A percentile compares a stretch with the other conserved stretches of the same genome.
phyloP scores from a whole-genome alignment of 2,888 invertebrate genomes.

The Trypoxylon attenuatum region DNA sequence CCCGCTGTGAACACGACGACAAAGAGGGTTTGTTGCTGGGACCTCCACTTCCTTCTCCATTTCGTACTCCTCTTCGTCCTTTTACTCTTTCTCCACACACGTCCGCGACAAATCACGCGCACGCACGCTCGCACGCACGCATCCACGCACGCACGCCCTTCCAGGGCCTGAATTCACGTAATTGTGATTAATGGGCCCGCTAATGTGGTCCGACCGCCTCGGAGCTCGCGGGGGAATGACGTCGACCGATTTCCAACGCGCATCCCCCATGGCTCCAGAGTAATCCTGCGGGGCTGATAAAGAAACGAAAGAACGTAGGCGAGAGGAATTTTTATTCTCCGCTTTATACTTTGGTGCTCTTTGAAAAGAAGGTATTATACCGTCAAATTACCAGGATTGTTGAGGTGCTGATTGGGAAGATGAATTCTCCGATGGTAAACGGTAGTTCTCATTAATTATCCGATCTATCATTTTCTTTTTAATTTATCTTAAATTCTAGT shows the following conservation, averaged over 20 bases:
- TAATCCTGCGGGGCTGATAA: constrained; percentile 25
- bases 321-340: no score
- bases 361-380: no score
- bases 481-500: no score
- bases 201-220: constrained; percentile 59
- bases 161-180: constrained; percentile 68
- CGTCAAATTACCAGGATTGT: no score
- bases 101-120: constrained; percentile 15
- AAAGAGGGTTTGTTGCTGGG: constrained; percentile 49
- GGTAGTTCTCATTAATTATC: no score
- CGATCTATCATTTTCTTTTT: no score
- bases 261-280: constrained; percentile 41
- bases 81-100: background rate
- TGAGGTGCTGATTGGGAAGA: no score
- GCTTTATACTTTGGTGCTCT: no score
- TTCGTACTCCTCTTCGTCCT: background rate
- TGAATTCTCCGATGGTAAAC: no score
- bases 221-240: constrained; percentile 58
- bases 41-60: constrained; percentile 10
- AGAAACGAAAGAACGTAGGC: no score
- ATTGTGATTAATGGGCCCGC: constrained; percentile 71
- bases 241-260: constrained; percentile 55
- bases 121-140: constrained; percentile 12
- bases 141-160: constrained; percentile 14
- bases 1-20: constrained; percentile 56